Conservation (phyloP, 2,797 vertebrate genomes). For the Aphelocoma californica region DNA sequence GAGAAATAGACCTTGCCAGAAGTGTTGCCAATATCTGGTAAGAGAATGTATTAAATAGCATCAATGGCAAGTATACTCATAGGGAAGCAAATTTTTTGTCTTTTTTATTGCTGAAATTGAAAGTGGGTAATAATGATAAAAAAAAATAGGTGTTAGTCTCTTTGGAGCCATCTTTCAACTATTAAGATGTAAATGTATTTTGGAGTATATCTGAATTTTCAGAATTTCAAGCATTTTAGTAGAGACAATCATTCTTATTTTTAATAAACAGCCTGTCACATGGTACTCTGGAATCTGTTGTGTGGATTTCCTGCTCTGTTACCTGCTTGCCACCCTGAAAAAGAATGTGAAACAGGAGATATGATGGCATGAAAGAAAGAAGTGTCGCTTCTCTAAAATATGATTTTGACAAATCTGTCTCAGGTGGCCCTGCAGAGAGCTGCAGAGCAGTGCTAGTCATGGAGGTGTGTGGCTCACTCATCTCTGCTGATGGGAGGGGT, state of each 20-base stretch:
- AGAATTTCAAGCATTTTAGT: neutral
- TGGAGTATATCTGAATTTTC: neutral
- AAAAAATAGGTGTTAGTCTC: neutral
- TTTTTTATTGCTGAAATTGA: neutral
- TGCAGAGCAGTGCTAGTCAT: neutral
- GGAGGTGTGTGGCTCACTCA: neutral
- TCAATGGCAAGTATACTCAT: neutral
- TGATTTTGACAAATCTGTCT: neutral
- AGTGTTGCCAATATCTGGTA: neutral
- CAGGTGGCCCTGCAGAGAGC: neutral
- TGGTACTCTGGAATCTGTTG: neutral
- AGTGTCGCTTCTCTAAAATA: neutral
- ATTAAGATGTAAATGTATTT: neutral
- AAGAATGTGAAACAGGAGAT: neutral
- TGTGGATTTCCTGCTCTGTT: neutral
- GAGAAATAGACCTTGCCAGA: neutral
- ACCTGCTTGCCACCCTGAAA: neutral
- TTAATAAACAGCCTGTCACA: fast-evolving
- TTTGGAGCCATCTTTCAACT: neutral
- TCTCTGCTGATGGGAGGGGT: neutral
- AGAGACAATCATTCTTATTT: neutral
- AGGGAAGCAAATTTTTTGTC: neutral
- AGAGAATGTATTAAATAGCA: neutral
- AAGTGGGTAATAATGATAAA: neutral
- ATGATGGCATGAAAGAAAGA: neutral